Evolutionary conservation across 2,113 vertebrate species (phyloP), one percentile per base, ranked within the genome.

Genomic region (Festucalex cinctus): DNA sequence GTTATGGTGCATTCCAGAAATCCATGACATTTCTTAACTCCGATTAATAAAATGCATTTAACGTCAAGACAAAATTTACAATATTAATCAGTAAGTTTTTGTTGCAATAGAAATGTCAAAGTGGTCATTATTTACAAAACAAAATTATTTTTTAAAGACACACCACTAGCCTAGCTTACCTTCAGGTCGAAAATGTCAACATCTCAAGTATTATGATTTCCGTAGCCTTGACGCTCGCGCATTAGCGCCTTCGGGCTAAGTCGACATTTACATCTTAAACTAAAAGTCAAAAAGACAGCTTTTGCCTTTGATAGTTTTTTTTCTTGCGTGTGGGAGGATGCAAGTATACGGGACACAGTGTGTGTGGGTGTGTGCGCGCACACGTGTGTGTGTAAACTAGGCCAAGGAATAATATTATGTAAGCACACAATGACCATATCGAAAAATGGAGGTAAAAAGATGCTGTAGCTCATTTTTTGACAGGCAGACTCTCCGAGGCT

Each of bases 351-450:
- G 17, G 36, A n/a, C 26, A 12, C 26, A 19, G 26, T 32, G 54
- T 17, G 24, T 17, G 24, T 57, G 13, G 60, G 57, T 49, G 48
- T 49, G 54, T 32, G 24, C 28, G 10, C n/a, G 48, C 2, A 19
- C n/a, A 19, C 24, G 14, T 66, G 59, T 17, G 17, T 39, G 58
- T 65, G 48, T 41, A 72, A 83, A 83, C 54, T 74, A 73, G 79
- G 80, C 54, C 75, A 68, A 20, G 59, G 36, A 60, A 56, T 53
- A 32, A 54, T 51, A 57, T 37, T 57, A 61, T 17, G 26, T 6
- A 60, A 56, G 7, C 48, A 66, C 46, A 53, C 57, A 39, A 5
- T 79, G 71, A 70, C 77, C 70, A 37, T 9, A 35, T 36, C 16
- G 48, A 54, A 5, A 22, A 17, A 67, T 6, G 26, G 12, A 32